Evolutionary conservation across 2,797 vertebrate species (phyloP).

Genomic region (Hyperoplus immaculatus): DNA sequence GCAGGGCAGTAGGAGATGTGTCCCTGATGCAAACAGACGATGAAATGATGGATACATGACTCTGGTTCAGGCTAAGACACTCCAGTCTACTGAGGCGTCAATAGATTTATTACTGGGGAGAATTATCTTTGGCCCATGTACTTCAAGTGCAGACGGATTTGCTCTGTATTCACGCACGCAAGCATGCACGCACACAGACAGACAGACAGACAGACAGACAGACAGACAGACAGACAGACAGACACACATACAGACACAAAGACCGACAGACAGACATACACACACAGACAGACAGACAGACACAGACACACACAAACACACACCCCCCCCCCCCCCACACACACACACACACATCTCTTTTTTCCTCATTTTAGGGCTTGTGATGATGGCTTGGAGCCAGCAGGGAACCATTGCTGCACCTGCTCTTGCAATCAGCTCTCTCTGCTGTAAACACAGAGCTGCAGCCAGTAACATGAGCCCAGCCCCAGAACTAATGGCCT

Average conservation of each 20-base stretch:
- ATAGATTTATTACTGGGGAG: slow-evolving; percentile 19
- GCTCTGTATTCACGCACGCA: no score
- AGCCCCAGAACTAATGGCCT: slow-evolving; percentile 41
- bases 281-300: no score
- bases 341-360: neutral
- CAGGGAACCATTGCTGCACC: slow-evolving; percentile 29
- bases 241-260: neutral
- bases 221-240: neutral
- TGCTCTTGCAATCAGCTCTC: slow-evolving; percentile 37
- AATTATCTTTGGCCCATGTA: neutral
- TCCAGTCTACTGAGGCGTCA: neutral
- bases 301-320: no score
- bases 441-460: slow-evolving; percentile 36
- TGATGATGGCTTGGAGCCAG: slow-evolving; percentile 42
- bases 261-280: no score
- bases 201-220: no score
- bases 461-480: slow-evolving; percentile 33
- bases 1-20: slow-evolving; percentile 26
- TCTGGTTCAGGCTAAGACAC: slow-evolving; percentile 10
- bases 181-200: no score
- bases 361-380: neutral
- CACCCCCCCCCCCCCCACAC: slow-evolving; percentile 10
- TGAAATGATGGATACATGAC: slow-evolving; percentile 18
- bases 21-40: slow-evolving; percentile 14
- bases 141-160: neutral